A percentile compares a stretch with the other conserved stretches of the same genome.
Evolutionary conservation across 2,888 invertebrate species (phyloP).

Genomic region (Fragum whitleyi): DNA sequence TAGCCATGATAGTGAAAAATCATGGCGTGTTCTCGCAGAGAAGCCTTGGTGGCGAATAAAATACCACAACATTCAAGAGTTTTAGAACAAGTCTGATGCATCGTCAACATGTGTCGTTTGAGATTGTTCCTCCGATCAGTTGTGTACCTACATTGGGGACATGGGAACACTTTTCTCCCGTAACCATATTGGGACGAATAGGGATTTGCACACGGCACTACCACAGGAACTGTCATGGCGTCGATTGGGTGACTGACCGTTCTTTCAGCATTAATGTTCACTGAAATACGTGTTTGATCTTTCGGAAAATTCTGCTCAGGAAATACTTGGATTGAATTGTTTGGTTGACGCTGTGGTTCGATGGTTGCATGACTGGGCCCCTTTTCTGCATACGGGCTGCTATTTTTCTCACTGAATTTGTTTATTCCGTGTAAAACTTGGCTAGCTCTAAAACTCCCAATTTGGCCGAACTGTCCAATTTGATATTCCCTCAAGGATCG

Average conservation of each 20-base stretch:
- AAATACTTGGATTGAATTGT: constrained; percentile 27
- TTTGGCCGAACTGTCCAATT: constrained; percentile 40
- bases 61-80: constrained; percentile 85
- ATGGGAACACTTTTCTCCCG: constrained; percentile 80
- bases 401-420: constrained; percentile 58
- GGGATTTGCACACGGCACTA: constrained; percentile 59
- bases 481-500: constrained; percentile 58
- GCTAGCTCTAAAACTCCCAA: constrained; percentile 45
- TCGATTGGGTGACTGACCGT: constrained; percentile 23
- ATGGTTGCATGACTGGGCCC: constrained; percentile 49
- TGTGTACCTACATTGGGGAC: constrained; percentile 84
- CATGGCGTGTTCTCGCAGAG: constrained; percentile 85
- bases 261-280: not conserved
- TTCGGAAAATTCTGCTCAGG: constrained; percentile 29
- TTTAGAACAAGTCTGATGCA: constrained; percentile 84
- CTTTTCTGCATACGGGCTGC: constrained; percentile 23
- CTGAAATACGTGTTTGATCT: not conserved
- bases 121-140: constrained; percentile 85
- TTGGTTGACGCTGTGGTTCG: constrained; percentile 24
- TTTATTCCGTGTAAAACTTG: constrained; percentile 56
- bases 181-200: constrained; percentile 63
- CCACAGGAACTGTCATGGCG: constrained; percentile 58
- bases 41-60: constrained; percentile 85
- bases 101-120: constrained; percentile 85
- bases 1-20: constrained; percentile 85